Evolutionary conservation across 2,113 vertebrate genomes (phyloP).

Genomic region (Tyrannus savana): DNA sequence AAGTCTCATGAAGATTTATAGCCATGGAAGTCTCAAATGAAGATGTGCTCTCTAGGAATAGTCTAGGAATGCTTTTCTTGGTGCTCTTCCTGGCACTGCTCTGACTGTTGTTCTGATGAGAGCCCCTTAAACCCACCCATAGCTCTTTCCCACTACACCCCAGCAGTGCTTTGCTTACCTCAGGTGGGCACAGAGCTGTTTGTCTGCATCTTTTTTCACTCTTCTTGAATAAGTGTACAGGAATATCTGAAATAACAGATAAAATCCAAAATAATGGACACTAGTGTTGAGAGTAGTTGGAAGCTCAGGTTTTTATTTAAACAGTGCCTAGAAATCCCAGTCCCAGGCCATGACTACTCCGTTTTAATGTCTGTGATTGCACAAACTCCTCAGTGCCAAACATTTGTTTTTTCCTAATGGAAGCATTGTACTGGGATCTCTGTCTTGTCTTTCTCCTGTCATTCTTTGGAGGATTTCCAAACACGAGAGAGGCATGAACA

Average conservation of each 20-base stretch:
- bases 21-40: neutral
- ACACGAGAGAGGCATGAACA: neutral
- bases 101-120: neutral
- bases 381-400: neutral
- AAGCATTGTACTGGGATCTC: neutral
- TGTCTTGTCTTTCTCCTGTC: neutral
- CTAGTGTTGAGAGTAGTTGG: neutral
- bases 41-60: neutral
- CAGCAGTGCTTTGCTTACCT: neutral
- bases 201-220: neutral
- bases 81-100: neutral
- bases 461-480: neutral
- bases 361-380: neutral
- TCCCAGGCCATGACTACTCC: neutral
- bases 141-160: neutral
- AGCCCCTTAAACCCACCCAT: neutral
- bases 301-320: neutral
- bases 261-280: neutral
- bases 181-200: neutral
- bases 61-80: neutral
- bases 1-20: neutral
- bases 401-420: neutral
- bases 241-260: neutral
- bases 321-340: neutral
- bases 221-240: neutral